Evolutionary conservation across 2,797 vertebrate species (phyloP).

Genomic region (Notolepis coatsorum): DNA sequence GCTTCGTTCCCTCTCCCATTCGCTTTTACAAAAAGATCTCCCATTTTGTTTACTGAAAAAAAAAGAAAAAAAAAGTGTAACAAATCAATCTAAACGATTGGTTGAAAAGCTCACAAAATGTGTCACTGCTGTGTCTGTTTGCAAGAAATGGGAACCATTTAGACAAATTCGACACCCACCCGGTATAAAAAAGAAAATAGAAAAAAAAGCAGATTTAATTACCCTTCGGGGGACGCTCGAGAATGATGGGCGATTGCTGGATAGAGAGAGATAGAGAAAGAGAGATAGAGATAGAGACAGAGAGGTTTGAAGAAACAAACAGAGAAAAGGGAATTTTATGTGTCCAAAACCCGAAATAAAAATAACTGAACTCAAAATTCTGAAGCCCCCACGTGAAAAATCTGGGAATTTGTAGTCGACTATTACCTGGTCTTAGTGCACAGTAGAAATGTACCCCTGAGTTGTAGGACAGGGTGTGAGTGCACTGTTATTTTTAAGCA

Average conservation of each 20-base stretch:
- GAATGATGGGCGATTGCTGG: slow-evolving; percentile 25
- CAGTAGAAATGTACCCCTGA: slow-evolving; percentile 92
- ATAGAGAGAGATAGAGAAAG: slow-evolving; percentile 38
- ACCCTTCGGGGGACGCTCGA: slow-evolving; percentile 29
- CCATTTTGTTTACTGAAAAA: slow-evolving; percentile 36
- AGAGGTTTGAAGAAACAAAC: slow-evolving; percentile 38
- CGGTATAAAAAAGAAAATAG: slow-evolving; percentile 46
- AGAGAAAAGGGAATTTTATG: slow-evolving; percentile 28
- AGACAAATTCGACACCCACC: slow-evolving; percentile 57
- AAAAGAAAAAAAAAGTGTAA: slow-evolving; percentile 36
- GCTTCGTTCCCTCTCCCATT: slow-evolving; percentile 57
- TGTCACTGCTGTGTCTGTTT: slow-evolving; percentile 33
- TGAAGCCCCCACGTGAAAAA: slow-evolving; percentile 57
- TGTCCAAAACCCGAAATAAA: no score
- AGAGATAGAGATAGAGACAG: slow-evolving; percentile 16
- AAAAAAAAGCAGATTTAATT: slow-evolving; percentile 16
- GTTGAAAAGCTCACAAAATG: slow-evolving; percentile 45
- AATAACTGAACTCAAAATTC: no score
- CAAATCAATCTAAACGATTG: slow-evolving; percentile 51
- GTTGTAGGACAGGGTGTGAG: slow-evolving; percentile 81
- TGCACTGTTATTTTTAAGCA: slow-evolving; percentile 45
- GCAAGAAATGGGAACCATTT: slow-evolving; percentile 41
- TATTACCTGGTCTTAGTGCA: slow-evolving; percentile 75
- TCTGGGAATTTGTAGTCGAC: slow-evolving; percentile 54
- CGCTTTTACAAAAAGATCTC: slow-evolving; percentile 64